Base-by-base conservation (phyloP, 1,140 invertebrate genomes). In the Zaprionus africanus region DNA sequence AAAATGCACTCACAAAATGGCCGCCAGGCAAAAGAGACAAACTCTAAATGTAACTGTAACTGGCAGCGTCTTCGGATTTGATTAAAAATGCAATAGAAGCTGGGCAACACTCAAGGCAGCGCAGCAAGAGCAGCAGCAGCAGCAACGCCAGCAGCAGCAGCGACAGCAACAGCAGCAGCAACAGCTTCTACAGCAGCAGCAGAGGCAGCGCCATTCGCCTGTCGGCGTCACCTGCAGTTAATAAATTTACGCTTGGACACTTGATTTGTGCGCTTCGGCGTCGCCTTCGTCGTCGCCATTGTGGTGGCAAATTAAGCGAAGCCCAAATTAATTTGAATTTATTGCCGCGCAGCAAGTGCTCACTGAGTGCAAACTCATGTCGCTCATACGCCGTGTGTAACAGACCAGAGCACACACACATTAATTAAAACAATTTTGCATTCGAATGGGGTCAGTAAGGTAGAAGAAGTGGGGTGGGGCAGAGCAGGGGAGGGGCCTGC, bases 381-480 rank as follows among this genome's bases (percentile, higher is more conserved):
- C 56, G 68, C 64, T 59, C 64, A 68, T 74, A 61, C 65, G 57
- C 64, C 73, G 54, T 36, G 59, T 75, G 26, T 38, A 51, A 51
- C 65, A 38, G 36, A 15, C 13, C 36, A 15, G 36, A 38, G 36
- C 36, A 38, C 36, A 38, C 36, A 12, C 41, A 72, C 71, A 76
- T 76, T 76, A 71, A 76, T 76, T 76, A 71, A 68, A 76, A 65
- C 67, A 70, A 60, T 76, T 82, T 82, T 79, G 71, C 66, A 66
- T 76, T 71, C 58, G 38, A 69, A 6, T 31, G 22, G 9, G 38
- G 63, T 7, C 15, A 57, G 36, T 5, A n/a, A 15, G 24, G 54
- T 12, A 31, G 28, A 28, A 7, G 1, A n/a, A 24, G 17, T 12
- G 12, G 5, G 22, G 1, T 9, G 34, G 7, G 15, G 38, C 13